Conservation (phyloP, 1,140 invertebrate species). For the Temnothorax longispinosus region DNA sequence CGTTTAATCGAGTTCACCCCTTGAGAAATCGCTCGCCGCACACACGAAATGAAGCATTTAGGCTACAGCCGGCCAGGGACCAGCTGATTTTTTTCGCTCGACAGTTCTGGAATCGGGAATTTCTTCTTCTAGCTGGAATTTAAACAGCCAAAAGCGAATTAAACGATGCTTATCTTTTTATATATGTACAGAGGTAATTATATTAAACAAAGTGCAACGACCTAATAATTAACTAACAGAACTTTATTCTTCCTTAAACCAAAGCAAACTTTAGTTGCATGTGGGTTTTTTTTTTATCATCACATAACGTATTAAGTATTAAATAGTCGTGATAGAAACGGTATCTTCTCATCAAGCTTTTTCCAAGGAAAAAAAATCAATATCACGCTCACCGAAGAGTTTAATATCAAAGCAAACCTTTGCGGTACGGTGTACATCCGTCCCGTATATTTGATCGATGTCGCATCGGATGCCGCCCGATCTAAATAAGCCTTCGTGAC, state of each 20-base stretch:
- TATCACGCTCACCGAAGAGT: not conserved
- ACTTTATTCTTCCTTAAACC: not conserved
- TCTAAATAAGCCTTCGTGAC: slow-evolving; percentile 16
- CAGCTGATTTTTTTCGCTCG: not conserved
- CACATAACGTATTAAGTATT: not conserved
- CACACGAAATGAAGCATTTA: slow-evolving; percentile 33
- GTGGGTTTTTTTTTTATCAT: not conserved
- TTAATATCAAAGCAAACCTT: not conserved
- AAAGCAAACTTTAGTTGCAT: not conserved
- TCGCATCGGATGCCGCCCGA: not conserved
- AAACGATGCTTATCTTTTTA: not conserved
- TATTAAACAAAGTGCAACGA: not conserved
- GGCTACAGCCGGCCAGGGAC: not conserved
- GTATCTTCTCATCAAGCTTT: not conserved
- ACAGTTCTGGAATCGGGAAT: not conserved
- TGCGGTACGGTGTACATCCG: not conserved
- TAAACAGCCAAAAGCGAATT: not conserved
- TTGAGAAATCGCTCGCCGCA: slow-evolving; percentile 41
- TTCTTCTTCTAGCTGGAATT: not conserved
- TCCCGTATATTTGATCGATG: not conserved
- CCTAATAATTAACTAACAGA: not conserved
- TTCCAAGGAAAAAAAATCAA: not conserved
- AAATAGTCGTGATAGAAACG: not conserved
- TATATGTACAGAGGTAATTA: not conserved
- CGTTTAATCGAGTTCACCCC: slow-evolving; percentile 51